phyloP scores from a whole-genome alignment of 2,888 invertebrate species.

The Brachyptera putata region DNA sequence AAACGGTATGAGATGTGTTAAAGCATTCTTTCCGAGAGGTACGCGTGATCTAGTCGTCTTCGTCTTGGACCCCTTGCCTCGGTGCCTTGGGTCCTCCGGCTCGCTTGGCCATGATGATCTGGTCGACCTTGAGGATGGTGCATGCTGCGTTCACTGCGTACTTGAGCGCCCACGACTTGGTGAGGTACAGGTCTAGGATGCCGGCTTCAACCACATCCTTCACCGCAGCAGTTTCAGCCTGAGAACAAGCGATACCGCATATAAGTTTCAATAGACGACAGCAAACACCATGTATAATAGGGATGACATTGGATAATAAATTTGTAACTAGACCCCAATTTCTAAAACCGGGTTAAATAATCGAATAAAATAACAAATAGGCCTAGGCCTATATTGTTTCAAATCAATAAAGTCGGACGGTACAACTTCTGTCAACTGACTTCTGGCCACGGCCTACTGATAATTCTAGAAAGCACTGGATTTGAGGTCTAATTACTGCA shows the following conservation, averaged over 20 bases:
- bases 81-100: conserved; percentile 92
- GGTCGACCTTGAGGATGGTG: conserved; percentile 90
- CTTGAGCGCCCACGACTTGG: conserved; percentile 92
- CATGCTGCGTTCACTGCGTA: conserved; percentile 91
- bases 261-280: too few relatives aligned
- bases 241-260: conserved; percentile 28
- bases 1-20: neutral
- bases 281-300: too few relatives aligned
- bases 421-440: too few relatives aligned
- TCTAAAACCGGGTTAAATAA: too few relatives aligned
- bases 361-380: too few relatives aligned
- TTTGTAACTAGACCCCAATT: too few relatives aligned
- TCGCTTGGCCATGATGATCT: conserved; percentile 97
- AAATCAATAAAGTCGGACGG: too few relatives aligned
- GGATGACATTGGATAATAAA: too few relatives aligned
- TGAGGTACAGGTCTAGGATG: conserved; percentile 76
- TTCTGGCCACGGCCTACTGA: too few relatives aligned
- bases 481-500: too few relatives aligned
- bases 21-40: neutral
- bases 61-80: conserved; percentile 51
- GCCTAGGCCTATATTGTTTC: too few relatives aligned
- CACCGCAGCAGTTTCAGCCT: conserved; percentile 60
- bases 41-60: conserved; percentile 55
- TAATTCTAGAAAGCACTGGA: too few relatives aligned
- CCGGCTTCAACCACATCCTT: conserved; percentile 72